A percentile compares a stretch with the other conserved stretches of the same genome.
Conservation (phyloP, 2,888 invertebrate species). For the Aelia acuminata region DNA sequence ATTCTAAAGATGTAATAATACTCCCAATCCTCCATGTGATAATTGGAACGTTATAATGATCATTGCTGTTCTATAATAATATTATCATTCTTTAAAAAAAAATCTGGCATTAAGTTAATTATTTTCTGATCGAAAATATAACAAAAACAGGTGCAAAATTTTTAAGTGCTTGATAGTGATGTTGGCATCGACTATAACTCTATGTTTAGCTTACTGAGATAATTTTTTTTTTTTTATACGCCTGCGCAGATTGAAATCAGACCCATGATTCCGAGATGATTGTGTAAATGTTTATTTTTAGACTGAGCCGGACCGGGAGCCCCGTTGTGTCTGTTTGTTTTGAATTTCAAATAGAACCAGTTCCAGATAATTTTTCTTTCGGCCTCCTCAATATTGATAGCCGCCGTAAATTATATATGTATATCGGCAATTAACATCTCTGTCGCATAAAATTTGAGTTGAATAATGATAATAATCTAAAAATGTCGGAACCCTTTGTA, state of each 20-base stretch:
- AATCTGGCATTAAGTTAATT: too few relatives aligned
- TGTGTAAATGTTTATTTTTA: conserved; percentile 48
- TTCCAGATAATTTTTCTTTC: neutral
- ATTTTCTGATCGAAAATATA: too few relatives aligned
- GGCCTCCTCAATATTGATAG: neutral
- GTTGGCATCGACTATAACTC: too few relatives aligned
- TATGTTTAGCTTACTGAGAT: too few relatives aligned
- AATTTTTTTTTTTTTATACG: neutral
- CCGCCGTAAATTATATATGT: conserved; percentile 17
- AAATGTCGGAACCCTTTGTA: conserved; percentile 3
- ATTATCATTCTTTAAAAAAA: too few relatives aligned
- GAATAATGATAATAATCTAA: conserved; percentile 26
- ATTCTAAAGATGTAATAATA: too few relatives aligned
- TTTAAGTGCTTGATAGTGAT: too few relatives aligned
- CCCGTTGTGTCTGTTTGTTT: neutral
- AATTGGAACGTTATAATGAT: too few relatives aligned
- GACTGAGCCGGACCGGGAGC: neutral
- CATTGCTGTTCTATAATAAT: too few relatives aligned
- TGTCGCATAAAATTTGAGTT: conserved; percentile 11
- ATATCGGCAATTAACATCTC: conserved; percentile 33
- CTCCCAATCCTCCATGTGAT: too few relatives aligned
- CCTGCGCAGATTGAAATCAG: neutral
- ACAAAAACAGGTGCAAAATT: too few relatives aligned
- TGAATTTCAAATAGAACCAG: conserved; percentile 46
- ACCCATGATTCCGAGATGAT: neutral